These are phyloP conservation scores for Yponomeuta malinellus DNA, from an alignment of 2,888 invertebrate species.

Conservation along the genomic window DNA sequence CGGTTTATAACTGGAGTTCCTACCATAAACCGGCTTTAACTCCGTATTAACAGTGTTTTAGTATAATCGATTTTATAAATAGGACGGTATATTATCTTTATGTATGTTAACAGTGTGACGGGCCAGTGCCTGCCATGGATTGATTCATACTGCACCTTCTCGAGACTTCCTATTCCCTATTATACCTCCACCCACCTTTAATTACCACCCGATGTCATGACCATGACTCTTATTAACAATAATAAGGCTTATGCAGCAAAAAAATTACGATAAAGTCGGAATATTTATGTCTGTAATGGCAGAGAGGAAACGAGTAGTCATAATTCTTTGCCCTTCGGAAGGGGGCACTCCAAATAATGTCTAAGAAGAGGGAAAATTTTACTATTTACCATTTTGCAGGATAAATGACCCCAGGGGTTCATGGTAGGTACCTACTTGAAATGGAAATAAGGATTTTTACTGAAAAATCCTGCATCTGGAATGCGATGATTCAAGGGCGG, in stretches of 20 bases:
- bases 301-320: conserved; percentile 12
- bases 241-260: conserved; percentile 47
- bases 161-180: neutral
- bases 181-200: conserved; percentile 26
- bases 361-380: neutral
- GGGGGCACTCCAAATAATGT: neutral
- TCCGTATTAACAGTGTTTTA: no score
- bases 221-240: conserved; percentile 42
- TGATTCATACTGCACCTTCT: neutral
- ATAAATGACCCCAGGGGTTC: neutral
- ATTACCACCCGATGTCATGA: conserved; percentile 32
- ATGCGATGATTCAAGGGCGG: no score
- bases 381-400: conserved; percentile 6
- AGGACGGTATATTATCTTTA: no score
- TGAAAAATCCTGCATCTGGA: neutral
- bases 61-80: no score
- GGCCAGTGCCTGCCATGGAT: neutral
- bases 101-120: no score
- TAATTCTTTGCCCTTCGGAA: conserved; percentile 14
- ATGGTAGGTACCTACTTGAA: neutral
- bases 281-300: conserved; percentile 14
- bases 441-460: neutral
- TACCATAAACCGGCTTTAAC: no score
- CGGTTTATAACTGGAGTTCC: no score
- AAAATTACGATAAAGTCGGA: conserved; percentile 39